phyloP scores from a whole-genome alignment of 2,113 vertebrate genomes.

The Gracilinanus agilis region DNA sequence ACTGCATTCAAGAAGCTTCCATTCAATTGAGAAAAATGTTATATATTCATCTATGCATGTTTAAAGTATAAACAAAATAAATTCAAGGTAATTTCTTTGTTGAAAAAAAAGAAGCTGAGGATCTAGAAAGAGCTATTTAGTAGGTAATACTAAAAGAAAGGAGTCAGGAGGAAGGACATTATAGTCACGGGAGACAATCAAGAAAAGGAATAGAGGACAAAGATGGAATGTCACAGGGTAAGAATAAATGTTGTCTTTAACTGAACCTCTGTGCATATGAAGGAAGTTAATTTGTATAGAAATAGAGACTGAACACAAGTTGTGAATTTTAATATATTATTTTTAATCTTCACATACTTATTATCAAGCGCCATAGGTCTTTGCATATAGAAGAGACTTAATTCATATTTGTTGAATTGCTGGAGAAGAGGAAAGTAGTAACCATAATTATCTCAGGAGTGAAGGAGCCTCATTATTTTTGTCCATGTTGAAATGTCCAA shows the following conservation, averaged over 20 bases:
- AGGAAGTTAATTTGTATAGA: background rate
- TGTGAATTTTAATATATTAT: background rate
- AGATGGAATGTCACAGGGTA: background rate
- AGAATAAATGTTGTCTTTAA: background rate
- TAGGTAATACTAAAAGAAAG: background rate
- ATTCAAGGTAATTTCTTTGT: background rate
- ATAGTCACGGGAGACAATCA: background rate
- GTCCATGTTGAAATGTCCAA: constrained; percentile 53
- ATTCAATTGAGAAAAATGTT: background rate
- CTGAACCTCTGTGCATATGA: background rate
- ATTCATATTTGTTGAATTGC: background rate
- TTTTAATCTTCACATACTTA: background rate
- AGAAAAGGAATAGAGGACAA: background rate
- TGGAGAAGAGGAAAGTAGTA: constrained; percentile 19
- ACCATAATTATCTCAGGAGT: constrained; percentile 53
- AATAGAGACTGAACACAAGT: background rate
- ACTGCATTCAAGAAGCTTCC: background rate
- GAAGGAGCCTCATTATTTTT: constrained; percentile 58
- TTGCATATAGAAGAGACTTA: background rate
- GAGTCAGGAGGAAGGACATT: background rate
- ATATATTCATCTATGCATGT: background rate
- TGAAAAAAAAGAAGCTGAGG: background rate
- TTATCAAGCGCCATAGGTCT: background rate
- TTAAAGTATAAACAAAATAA: background rate
- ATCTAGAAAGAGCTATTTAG: background rate